These are phyloP conservation scores for Omphaloscelis lunosa DNA, from an alignment of 2,888 invertebrate species.

Conservation along the genomic window DNA sequence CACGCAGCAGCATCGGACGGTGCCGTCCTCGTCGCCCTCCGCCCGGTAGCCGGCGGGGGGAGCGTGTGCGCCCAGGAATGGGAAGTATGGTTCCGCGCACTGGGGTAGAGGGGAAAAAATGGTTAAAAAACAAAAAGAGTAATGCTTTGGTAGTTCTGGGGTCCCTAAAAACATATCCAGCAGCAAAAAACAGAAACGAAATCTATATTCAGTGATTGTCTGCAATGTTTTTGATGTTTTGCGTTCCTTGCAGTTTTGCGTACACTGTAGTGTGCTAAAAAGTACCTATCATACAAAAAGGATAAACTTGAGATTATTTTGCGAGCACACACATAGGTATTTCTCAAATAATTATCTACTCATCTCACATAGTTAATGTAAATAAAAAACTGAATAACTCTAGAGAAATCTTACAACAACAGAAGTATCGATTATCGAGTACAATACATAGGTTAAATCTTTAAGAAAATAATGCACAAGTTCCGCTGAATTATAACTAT, in stretches of 20 bases:
- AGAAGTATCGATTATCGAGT: conserved; percentile 26
- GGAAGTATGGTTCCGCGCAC: conserved; percentile 95
- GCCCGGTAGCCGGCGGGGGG: conserved; percentile 94
- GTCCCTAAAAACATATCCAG: background rate
- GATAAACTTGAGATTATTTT: background rate
- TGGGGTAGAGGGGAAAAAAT: conserved; percentile 64
- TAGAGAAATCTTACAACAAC: conserved; percentile 28
- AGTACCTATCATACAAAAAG: too few relatives aligned
- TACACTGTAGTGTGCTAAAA: background rate
- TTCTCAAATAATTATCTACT: background rate
- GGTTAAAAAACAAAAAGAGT: conserved; percentile 1
- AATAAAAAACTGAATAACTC: conserved; percentile 4
- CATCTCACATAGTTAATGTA: background rate
- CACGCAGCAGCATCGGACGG: conserved; percentile 95
- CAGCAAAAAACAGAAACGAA: background rate
- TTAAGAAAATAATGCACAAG: conserved; percentile 49
- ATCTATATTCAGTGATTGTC: background rate
- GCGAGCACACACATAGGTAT: too few relatives aligned
- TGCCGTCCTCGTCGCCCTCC: conserved; percentile 85
- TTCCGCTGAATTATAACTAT: conserved; percentile 54
- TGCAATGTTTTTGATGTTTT: background rate
- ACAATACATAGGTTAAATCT: conserved; percentile 25
- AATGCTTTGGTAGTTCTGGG: background rate
- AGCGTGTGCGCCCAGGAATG: conserved; percentile 97
- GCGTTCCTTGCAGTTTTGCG: background rate